These are phyloP conservation scores for Pseudococcus jackbeardsleyi DNA, from an alignment of 2,888 invertebrate genomes.

Conservation along the genomic window DNA sequence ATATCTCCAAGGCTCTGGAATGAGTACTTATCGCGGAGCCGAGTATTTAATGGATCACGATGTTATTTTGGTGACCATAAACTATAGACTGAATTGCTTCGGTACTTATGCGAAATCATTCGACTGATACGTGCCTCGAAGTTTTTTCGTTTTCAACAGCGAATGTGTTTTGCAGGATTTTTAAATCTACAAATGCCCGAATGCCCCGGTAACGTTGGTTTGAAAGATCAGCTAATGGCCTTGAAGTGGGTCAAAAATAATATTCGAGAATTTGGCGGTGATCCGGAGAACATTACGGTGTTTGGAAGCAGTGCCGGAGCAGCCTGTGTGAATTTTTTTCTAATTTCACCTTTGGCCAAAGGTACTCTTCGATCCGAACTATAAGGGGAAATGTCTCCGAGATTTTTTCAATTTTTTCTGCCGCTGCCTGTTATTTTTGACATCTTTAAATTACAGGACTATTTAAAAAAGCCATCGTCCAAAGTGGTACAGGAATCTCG, in stretches of 20 bases:
- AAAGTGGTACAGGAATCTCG: slow-evolving; percentile 66
- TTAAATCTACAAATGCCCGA: slow-evolving; percentile 65
- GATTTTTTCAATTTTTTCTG: not conserved
- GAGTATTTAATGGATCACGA: slow-evolving; percentile 52
- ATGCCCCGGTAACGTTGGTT: slow-evolving; percentile 70
- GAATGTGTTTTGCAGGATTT: slow-evolving; percentile 63
- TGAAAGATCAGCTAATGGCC: slow-evolving; percentile 75
- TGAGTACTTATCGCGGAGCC: not conserved
- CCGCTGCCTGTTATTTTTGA: not conserved
- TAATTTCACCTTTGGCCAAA: slow-evolving; percentile 63
- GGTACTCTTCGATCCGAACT: slow-evolving; percentile 43
- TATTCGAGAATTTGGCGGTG: slow-evolving; percentile 74
- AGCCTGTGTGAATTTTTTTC: slow-evolving; percentile 63
- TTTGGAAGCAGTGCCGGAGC: slow-evolving; percentile 66
- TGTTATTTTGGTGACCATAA: slow-evolving; percentile 54
- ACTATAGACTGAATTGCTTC: slow-evolving; percentile 29
- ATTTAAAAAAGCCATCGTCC: slow-evolving; percentile 66
- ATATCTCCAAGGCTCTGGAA: not conserved
- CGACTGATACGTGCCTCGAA: not conserved
- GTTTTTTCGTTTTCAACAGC: too few relatives aligned
- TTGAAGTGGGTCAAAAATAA: slow-evolving; percentile 75
- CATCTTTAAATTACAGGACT: not conserved
- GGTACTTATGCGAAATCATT: slow-evolving; percentile 24
- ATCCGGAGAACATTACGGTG: slow-evolving; percentile 74
- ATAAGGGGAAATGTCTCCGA: too few relatives aligned